Evolutionary conservation across 2,797 vertebrate species (phyloP).

Genomic region (Thaleichthys pacificus): DNA sequence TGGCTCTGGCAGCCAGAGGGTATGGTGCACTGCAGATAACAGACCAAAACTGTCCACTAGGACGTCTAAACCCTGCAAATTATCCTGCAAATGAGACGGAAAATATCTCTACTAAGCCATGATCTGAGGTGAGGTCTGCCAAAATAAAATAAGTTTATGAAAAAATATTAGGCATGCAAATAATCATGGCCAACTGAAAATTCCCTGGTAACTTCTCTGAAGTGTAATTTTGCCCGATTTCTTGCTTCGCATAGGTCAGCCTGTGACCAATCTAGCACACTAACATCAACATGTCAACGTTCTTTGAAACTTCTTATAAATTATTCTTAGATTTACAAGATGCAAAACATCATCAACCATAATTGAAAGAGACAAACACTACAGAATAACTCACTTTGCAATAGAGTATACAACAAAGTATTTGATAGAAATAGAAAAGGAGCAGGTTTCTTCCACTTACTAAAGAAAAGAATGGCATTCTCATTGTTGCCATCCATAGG

Average conservation of each 20-base stretch:
- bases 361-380: too few relatives aligned
- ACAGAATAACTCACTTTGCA: too few relatives aligned
- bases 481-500: slow-evolving; percentile 2
- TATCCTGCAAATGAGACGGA: slow-evolving; percentile 77
- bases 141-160: slow-evolving; percentile 65
- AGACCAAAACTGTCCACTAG: slow-evolving; percentile 71
- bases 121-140: slow-evolving; percentile 69
- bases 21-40: slow-evolving; percentile 73
- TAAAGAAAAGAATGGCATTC: slow-evolving; percentile 7
- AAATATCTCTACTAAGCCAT: slow-evolving; percentile 76
- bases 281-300: not conserved
- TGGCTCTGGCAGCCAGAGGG: slow-evolving; percentile 57
- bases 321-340: too few relatives aligned
- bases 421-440: not conserved
- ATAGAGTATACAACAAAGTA: not conserved
- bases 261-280: slow-evolving; percentile 37
- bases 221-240: slow-evolving; percentile 58
- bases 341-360: too few relatives aligned
- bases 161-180: slow-evolving; percentile 70
- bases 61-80: slow-evolving; percentile 76
- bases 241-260: slow-evolving; percentile 10
- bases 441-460: not conserved
- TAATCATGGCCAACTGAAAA: slow-evolving; percentile 56
- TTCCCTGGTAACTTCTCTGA: slow-evolving; percentile 65
- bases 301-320: slow-evolving; percentile 22